These are phyloP conservation scores for Pachyrhynchus sulphureomaculatus DNA, from an alignment of 1,140 invertebrate genomes.

Conservation along the genomic window DNA sequence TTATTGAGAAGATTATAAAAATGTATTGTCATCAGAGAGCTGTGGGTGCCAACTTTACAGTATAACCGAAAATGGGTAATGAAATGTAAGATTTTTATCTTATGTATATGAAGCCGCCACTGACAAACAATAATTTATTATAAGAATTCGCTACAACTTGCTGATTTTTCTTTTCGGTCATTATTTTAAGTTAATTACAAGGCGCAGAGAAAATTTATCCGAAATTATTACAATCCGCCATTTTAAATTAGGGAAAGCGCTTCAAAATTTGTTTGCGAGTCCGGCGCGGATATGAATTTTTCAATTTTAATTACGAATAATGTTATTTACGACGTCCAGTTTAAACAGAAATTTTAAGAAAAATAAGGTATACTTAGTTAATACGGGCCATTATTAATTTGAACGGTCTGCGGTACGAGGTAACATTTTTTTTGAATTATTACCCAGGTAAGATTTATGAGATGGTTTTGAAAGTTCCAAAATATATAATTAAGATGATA, in stretches of 20 bases:
- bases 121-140: not conserved
- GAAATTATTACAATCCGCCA: conserved; percentile 1
- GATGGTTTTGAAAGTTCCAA: conserved; percentile 12
- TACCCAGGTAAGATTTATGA: conserved; percentile 14
- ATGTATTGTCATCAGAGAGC: too few relatives aligned
- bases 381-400: conserved; percentile 26
- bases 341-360: conserved; percentile 1
- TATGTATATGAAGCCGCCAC: too few relatives aligned
- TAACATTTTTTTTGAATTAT: conserved; percentile 13
- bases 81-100: too few relatives aligned
- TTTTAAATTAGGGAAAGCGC: conserved; percentile 13
- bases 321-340: conserved; percentile 12
- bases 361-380: conserved; percentile 17
- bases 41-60: too few relatives aligned
- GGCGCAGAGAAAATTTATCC: conserved; percentile 6
- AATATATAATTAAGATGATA: conserved; percentile 15
- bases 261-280: conserved; percentile 9
- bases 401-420: not conserved
- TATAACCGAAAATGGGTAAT: too few relatives aligned
- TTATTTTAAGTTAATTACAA: conserved; percentile 14
- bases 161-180: not conserved
- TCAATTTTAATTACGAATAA: conserved; percentile 6
- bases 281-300: conserved; percentile 1
- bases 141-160: not conserved
- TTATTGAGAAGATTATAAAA: too few relatives aligned